Evolutionary conservation across 2,113 vertebrate species (phyloP), one percentile per base, ranked within the genome.

Genomic region (Leptobrachium ailaonicum): DNA sequence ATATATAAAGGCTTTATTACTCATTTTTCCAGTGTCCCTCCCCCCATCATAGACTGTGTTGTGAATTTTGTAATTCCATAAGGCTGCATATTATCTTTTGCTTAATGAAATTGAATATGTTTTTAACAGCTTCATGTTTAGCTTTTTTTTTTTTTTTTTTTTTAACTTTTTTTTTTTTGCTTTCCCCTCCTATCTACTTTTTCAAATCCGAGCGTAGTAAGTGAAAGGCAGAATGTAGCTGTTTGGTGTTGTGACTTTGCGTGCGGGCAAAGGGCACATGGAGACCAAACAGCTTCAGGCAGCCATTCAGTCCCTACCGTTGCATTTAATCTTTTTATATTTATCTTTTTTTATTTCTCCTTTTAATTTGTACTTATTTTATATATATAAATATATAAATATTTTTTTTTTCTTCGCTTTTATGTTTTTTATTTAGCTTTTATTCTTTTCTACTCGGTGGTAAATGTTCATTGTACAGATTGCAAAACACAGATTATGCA

Each of bases 41-140:
- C 50, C 50, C 56, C 47, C 82, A 92, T 88, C 87, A 86, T 89
- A 82, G 77, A 83, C 89, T 89, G 86, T 91, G 67, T 92, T 67
- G 78, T 80, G 62, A 66, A 90, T 88, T 32, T 86, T 88, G 85
- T 90, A 90, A 93, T 95, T 98, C 96, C 98, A 98, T 99, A 98
- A 99, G 98, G 97, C 96, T 99, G 98, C 96, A 98, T 95, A 95
- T 91, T 95, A 95, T 94, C 90, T 91, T 32, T 93, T 85, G 95
- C 95, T 97, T 96, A 93, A 91, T 91, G 20, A 89, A 92, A 91
- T 93, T 85, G 85, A 90, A 89, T 89, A 91, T 85, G 86, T 92
- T 88, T 32, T 94, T 91, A 90, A 96, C 94, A 94, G 95, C 96
- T 96, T 95, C 91, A 92, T 96, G 95, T 96, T 94, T 92, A 94